phyloP scores from a whole-genome alignment of 2,113 vertebrate genomes.

The Zingel zingel region DNA sequence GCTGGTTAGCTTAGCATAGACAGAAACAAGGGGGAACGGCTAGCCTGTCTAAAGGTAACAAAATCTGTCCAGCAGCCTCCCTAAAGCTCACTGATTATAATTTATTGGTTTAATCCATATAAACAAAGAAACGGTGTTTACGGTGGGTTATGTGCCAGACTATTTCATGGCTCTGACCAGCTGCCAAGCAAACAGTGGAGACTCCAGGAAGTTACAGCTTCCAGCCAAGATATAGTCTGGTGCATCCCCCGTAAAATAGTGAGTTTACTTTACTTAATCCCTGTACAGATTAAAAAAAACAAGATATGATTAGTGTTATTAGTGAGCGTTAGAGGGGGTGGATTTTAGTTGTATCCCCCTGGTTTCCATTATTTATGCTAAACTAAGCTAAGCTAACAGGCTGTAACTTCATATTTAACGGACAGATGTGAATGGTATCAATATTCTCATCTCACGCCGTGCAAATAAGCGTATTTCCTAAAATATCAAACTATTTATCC shows the following conservation, averaged over 20 bases:
- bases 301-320: not conserved
- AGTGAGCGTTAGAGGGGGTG: not conserved
- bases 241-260: not conserved
- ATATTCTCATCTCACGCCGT: not conserved
- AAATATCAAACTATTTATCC: not conserved
- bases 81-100: not conserved
- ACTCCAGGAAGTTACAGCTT: not conserved
- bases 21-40: not conserved
- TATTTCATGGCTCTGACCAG: not conserved
- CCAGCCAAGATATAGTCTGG: not conserved
- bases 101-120: not conserved
- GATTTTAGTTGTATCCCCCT: not conserved
- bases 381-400: slow-evolving; percentile 10
- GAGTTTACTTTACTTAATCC: not conserved
- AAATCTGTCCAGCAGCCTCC: not conserved
- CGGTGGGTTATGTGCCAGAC: not conserved
- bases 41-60: not conserved
- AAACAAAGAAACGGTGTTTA: not conserved
- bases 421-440: not conserved
- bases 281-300: not conserved
- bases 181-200: not conserved
- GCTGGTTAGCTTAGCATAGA: slow-evolving; percentile 9
- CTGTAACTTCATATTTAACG: not conserved
- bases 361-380: not conserved
- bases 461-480: not conserved